Evolutionary conservation across 37 sponge, comb jelly and placozoan genomes (phyloP).

Genomic region (Theonella swinhoei): DNA sequence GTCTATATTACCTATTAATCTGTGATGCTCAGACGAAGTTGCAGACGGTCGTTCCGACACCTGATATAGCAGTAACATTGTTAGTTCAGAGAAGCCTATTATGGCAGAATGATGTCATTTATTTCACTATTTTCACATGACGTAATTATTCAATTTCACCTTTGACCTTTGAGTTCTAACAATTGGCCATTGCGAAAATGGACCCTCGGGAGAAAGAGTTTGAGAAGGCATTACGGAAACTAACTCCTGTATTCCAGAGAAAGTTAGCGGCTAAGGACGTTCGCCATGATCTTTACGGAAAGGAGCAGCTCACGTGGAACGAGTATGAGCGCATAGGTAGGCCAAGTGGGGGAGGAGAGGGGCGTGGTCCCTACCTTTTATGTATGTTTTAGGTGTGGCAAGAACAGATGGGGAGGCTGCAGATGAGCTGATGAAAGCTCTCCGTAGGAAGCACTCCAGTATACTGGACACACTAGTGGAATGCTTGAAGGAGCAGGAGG

Average conservation of each 20-base stretch:
- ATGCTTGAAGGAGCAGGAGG: slow-evolving; percentile 33
- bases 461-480: slow-evolving; percentile 42
- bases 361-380: too few relatives aligned
- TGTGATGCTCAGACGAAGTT: too few relatives aligned
- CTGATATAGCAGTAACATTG: too few relatives aligned
- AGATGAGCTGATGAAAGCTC: slow-evolving; percentile 31
- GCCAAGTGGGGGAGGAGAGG: too few relatives aligned
- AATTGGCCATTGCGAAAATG: neutral
- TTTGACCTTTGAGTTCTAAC: too few relatives aligned
- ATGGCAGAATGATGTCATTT: too few relatives aligned
- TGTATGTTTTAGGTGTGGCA: neutral
- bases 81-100: too few relatives aligned
- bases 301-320: slow-evolving; percentile 42
- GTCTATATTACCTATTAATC: too few relatives aligned
- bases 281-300: slow-evolving; percentile 44
- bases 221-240: slow-evolving; percentile 24
- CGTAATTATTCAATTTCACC: too few relatives aligned
- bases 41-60: too few relatives aligned
- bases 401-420: slow-evolving; percentile 18
- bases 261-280: slow-evolving; percentile 35
- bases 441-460: slow-evolving; percentile 23
- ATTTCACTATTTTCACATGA: too few relatives aligned
- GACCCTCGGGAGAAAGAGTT: slow-evolving; percentile 37
- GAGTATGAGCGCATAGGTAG: slow-evolving; percentile 57
- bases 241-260: slow-evolving; percentile 7